Conservation (phyloP, 2,797 vertebrate species). For the Smutsia gigantea region DNA sequence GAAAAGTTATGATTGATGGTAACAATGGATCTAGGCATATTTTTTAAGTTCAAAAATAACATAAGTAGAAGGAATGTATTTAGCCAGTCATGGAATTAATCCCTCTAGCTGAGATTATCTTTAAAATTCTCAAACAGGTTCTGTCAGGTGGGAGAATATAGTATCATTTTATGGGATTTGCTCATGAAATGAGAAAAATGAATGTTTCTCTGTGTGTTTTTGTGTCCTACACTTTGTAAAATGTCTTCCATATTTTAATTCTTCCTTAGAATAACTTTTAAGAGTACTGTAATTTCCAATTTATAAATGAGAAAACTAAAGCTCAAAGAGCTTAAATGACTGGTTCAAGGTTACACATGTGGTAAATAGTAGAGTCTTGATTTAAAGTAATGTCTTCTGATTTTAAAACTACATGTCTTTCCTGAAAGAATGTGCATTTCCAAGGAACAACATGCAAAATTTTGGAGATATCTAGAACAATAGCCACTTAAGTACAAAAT, state of each 20-base stretch:
- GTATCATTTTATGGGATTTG: not conserved
- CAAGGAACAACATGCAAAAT: not conserved
- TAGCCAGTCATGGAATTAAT: conserved; percentile 51
- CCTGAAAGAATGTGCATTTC: not conserved
- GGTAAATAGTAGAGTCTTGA: not conserved
- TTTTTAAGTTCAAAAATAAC: conserved; percentile 10
- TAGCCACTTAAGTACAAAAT: not conserved
- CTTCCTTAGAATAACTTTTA: not conserved
- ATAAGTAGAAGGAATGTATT: conserved; percentile 26
- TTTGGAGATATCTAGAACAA: not conserved
- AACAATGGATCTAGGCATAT: not conserved
- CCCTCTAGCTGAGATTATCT: conserved; percentile 50
- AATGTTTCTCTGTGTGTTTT: conserved; percentile 8
- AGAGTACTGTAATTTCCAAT: not conserved
- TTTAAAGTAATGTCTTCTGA: conserved; percentile 25
- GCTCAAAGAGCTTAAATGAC: not conserved
- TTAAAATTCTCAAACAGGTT: conserved; percentile 54
- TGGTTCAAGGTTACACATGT: not conserved
- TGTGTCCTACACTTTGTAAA: conserved; percentile 47
- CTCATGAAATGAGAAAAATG: conserved; percentile 22
- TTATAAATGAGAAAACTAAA: not conserved
- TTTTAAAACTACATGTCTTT: not conserved
- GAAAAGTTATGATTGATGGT: conserved; percentile 38
- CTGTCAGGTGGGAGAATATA: conserved; percentile 26
- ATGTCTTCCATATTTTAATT: conserved; percentile 36